phyloP scores from a whole-genome alignment of 1,140 invertebrate species.

The Drosophila teissieri region DNA sequence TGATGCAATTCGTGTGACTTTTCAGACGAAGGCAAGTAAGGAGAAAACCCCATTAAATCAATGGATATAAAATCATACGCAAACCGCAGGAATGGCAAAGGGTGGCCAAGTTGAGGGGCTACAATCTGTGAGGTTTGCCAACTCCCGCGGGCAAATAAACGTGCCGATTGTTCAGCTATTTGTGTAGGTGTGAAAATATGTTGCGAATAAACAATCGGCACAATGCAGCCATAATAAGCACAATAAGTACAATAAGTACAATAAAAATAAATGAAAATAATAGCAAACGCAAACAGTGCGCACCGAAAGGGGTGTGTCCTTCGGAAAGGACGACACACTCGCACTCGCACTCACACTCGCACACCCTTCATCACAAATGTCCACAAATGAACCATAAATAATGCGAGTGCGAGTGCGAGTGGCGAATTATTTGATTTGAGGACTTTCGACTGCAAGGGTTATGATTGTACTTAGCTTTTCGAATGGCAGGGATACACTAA shows the following conservation, averaged over 20 bases:
- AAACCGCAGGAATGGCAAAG: constrained; percentile 26
- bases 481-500: no score
- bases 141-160: constrained; percentile 63
- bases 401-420: constrained; percentile 62
- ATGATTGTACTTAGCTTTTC: no score
- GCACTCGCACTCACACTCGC: constrained; percentile 8
- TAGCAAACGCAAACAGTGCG: constrained; percentile 66
- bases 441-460: neutral
- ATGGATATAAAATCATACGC: constrained; percentile 33
- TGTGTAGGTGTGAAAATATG: constrained; percentile 84
- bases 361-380: constrained; percentile 41
- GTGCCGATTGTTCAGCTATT: constrained; percentile 75
- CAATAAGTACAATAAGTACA: constrained; percentile 52
- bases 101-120: constrained; percentile 9
- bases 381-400: constrained; percentile 61
- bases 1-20: constrained; percentile 21
- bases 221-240: constrained; percentile 17
- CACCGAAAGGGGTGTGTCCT: constrained; percentile 29
- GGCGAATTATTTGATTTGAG: constrained; percentile 23
- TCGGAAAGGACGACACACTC: constrained; percentile 10
- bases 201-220: constrained; percentile 64
- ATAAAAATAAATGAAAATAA: constrained; percentile 76
- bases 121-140: constrained; percentile 1
- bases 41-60: constrained; percentile 54
- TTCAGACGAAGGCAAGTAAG: neutral